Evolutionary conservation across 30 jellyfish, hydroid and myxozoan species (phyloP), one percentile per base, ranked within the genome.

Genomic region (Aurelia coerulea): DNA sequence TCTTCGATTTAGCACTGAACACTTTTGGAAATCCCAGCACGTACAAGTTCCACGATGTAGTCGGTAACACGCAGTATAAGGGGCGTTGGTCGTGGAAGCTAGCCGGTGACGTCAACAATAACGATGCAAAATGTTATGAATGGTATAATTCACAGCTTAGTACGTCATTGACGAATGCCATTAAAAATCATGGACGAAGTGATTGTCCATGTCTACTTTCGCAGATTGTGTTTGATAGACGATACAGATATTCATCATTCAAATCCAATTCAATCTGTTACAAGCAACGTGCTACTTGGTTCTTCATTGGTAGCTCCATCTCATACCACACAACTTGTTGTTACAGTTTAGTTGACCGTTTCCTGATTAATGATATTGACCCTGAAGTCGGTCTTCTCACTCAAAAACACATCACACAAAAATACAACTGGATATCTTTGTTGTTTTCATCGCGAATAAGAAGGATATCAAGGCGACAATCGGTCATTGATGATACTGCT

Each of bases 61-160:
- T 71, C 33, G 88, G 91, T 17, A 78, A 88, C 76, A 73, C 88
- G 23, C 66, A 69, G 3, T 17, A 32, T 49, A 53, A 33, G 11
- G 96, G 96, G 29, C 37, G 87, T 32, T 88, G 91, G 91, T 11
- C 83, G 8, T 88, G 81, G 84, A 70, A 78, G 60, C 60, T 88
- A 0, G 39, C 88, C 5, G 85, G 31, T 4, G 59, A 71, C 31
- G 14, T 64, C 10, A 81, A 67, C 17, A 79, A 68, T 56, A 89
- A 70, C 19, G 88, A 68, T 12, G 79, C 64, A 2, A 31, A 51
- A n/a, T 88, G 96, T 68, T 68, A 37, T 31, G 81, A 56, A 4
- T 88, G 91, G 91, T 71, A 62, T 23, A 62, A 68, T 18, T 33
- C 59, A 13, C 90, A 78, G 42, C 87, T 77, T 10, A 62, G 42